phyloP scores from a whole-genome alignment of 2,797 vertebrate genomes.

The Staurois parvus region DNA sequence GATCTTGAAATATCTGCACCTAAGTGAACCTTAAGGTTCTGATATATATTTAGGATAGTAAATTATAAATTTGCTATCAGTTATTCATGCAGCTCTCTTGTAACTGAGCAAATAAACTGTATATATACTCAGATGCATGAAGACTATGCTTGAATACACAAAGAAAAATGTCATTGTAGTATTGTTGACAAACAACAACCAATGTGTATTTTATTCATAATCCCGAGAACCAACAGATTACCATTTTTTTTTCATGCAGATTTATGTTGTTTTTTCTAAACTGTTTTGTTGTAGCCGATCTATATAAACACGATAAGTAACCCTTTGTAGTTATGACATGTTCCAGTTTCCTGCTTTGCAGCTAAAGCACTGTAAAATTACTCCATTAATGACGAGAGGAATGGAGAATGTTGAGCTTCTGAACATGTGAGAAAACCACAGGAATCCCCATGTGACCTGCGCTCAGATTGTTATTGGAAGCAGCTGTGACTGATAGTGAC shows the following conservation, averaged over 20 bases:
- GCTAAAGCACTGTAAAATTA: slow-evolving; percentile 66
- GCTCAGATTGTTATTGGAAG: slow-evolving; percentile 67
- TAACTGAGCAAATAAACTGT: too few relatives aligned
- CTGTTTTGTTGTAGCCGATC: neutral
- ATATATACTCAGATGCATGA: too few relatives aligned
- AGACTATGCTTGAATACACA: neutral
- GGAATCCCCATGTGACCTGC: slow-evolving; percentile 69
- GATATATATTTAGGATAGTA: too few relatives aligned
- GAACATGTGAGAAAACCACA: slow-evolving; percentile 67
- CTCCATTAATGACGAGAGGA: slow-evolving; percentile 66
- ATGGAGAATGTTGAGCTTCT: slow-evolving; percentile 62
- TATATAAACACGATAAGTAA: slow-evolving; percentile 12
- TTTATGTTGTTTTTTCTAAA: slow-evolving; percentile 10
- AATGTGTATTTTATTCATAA: neutral
- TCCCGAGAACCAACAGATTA: neutral
- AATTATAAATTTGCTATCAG: too few relatives aligned
- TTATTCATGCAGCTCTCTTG: neutral
- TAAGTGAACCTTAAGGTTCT: neutral
- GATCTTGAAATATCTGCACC: too few relatives aligned
- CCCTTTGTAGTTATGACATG: slow-evolving; percentile 23
- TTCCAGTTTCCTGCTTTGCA: slow-evolving; percentile 27
- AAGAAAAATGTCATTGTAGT: neutral
- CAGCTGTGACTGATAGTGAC: slow-evolving; percentile 67
- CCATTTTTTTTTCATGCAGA: neutral
- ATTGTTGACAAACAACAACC: too few relatives aligned